A percentile compares a stretch with the other conserved stretches of the same genome.
Evolutionary conservation across 2,888 invertebrate genomes (phyloP).

Genomic region (Agrochola litura): DNA sequence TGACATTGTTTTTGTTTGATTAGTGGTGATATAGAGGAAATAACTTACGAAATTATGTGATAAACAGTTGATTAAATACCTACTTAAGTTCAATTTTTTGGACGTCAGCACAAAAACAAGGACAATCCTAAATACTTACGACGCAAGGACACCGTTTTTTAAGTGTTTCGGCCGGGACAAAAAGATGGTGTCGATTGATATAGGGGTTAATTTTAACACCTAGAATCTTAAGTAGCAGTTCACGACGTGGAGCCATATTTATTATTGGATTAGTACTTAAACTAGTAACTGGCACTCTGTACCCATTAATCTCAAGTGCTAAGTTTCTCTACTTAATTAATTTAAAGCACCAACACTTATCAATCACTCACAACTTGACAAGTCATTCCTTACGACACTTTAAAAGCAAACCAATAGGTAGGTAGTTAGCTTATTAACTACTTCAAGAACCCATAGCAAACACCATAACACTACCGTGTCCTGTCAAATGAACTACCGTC

Average conservation of each 20-base stretch:
- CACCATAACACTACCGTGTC: constrained; percentile 19
- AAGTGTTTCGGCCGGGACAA: not conserved
- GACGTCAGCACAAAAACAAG: not conserved
- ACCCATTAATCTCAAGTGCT: not conserved
- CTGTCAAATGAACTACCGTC: constrained; percentile 31
- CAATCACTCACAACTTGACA: constrained; percentile 10
- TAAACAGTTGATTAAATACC: not conserved
- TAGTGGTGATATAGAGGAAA: not conserved
- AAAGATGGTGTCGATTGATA: not conserved
- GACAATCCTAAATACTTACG: not conserved
- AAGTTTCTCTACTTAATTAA: not conserved
- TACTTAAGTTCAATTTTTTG: not conserved
- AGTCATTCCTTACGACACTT: constrained; percentile 9
- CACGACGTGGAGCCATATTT: not conserved
- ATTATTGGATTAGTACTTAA: not conserved
- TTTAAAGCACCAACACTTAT: constrained; percentile 9
- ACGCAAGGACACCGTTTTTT: not conserved
- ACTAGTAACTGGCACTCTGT: not conserved
- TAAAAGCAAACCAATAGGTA: not conserved
- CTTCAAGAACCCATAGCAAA: constrained; percentile 11
- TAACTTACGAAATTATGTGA: not conserved
- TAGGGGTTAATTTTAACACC: not conserved
- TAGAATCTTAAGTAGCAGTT: not conserved
- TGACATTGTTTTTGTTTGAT: constrained; percentile 33
- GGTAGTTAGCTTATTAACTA: not conserved